Evolutionary conservation across 2,797 vertebrate genomes (phyloP), one percentile per base, ranked within the genome.

Genomic region (Macropodus opercularis): DNA sequence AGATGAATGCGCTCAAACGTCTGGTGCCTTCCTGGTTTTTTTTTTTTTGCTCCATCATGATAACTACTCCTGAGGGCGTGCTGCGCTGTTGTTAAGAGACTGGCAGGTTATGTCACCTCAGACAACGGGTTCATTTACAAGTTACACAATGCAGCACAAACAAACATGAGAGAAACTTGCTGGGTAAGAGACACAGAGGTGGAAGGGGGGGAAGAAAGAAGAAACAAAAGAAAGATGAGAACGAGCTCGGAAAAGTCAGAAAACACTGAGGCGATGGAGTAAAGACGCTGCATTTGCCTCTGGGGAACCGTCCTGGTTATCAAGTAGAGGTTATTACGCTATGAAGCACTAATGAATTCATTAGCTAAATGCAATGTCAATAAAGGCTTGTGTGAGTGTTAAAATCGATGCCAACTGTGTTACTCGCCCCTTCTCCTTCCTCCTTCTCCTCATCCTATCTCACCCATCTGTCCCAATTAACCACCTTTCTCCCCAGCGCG

Each of bases 361-460:
- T 90, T 89, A 83, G 79, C 75, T 86, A 88, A 89, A 89, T 88
- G 81, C 89, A 89, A 89, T 83, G 85, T 85, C 87, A 87, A 87
- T 87, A 89, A 84, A 84, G 77, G 80, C 83, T 87, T 80, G 66
- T 80, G 80, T 85, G 75, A 70, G 80, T 75, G 83, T 84, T 81
- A 64, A 80, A 87, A 87, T 85, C 72, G 23, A 90, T 88, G 84
- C 77, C 71, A 75, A 86, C 75, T 79, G 73, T 82, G 76, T 84
- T 23, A n/a, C 53, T 66, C 59, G 61, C 47, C 38, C 29, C 50
- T 50, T 34, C 49, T 24, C 51, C 68, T 47, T 73, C 69, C 59
- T 41, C 79, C 74, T 75, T 67, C 71, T 63, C 65, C 53, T 74
- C 60, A 67, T 80, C 79, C 75, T 70, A 61, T 81, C 80, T 83